These are phyloP conservation scores for Delia radicum DNA, from an alignment of 1,140 invertebrate genomes.

Conservation along the genomic window DNA sequence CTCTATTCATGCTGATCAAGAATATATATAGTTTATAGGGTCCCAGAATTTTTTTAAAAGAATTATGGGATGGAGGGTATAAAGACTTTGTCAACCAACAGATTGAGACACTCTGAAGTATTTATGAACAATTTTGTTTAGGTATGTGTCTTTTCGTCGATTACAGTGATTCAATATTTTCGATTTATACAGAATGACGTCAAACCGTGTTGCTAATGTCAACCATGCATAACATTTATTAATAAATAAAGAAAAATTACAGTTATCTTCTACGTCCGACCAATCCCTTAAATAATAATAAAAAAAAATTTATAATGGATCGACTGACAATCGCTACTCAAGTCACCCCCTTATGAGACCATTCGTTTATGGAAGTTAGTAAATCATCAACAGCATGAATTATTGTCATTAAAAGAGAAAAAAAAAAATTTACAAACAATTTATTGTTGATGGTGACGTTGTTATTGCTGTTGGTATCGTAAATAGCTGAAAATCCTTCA, in stretches of 20 bases:
- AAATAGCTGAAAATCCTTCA: conserved; percentile 4
- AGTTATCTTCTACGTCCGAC: not conserved
- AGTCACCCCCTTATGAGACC: not conserved
- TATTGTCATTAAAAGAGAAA: not conserved
- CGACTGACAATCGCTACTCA: not conserved
- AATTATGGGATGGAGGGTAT: too few relatives aligned
- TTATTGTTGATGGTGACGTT: not conserved
- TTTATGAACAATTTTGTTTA: too few relatives aligned
- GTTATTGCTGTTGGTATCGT: conserved; percentile 7
- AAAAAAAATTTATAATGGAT: not conserved
- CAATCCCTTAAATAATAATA: not conserved
- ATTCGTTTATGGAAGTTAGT: not conserved
- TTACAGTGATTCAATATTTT: not conserved
- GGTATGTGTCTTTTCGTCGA: not conserved
- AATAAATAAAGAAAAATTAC: not conserved
- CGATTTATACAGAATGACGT: not conserved
- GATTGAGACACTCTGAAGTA: too few relatives aligned
- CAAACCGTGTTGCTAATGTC: not conserved
- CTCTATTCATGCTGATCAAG: too few relatives aligned
- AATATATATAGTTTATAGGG: too few relatives aligned
- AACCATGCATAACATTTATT: not conserved
- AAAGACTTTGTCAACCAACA: too few relatives aligned
- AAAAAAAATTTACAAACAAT: conserved; percentile 10
- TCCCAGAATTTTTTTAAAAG: too few relatives aligned
- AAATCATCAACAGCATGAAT: not conserved